phyloP scores from a whole-genome alignment of 1,140 invertebrate genomes.

The Zaprionus capensis region DNA sequence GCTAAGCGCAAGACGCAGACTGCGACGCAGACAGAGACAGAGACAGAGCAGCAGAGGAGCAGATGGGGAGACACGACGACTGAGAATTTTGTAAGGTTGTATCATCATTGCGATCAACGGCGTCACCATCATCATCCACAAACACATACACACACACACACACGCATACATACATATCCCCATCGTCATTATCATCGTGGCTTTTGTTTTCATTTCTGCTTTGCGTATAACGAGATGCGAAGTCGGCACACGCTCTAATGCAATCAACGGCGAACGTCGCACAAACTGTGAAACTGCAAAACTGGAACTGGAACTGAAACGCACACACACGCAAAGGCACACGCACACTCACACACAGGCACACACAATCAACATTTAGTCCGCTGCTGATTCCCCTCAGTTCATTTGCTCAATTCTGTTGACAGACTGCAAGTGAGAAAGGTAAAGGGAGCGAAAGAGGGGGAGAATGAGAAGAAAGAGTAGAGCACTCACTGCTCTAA shows the following conservation, averaged over 20 bases:
- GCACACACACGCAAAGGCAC: conserved; percentile 13
- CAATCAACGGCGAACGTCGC: conserved; percentile 71
- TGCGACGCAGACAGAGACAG: conserved; percentile 41
- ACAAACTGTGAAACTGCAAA: conserved; percentile 53
- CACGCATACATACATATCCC: conserved; percentile 44
- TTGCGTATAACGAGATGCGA: conserved; percentile 72
- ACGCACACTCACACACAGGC: conserved; percentile 11
- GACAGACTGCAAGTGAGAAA: neutral
- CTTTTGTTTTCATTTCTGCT: conserved; percentile 77
- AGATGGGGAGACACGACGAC: conserved; percentile 28
- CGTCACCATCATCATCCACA: conserved; percentile 26
- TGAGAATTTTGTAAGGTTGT: conserved; percentile 82
- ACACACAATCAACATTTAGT: conserved; percentile 21
- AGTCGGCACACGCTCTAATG: conserved; percentile 79
- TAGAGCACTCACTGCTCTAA: conserved; percentile 26
- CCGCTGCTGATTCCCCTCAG: conserved; percentile 16
- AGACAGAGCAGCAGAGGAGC: conserved; percentile 2
- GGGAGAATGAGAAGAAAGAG: neutral
- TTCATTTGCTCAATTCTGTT: conserved; percentile 50
- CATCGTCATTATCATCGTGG: conserved; percentile 33
- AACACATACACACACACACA: neutral
- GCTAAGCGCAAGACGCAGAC: conserved; percentile 39
- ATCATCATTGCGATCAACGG: conserved; percentile 54
- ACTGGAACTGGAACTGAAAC: conserved; percentile 48
- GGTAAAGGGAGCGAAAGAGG: neutral